Conservation (phyloP, 2,797 vertebrate species). For the Anisognathus igniventris region DNA sequence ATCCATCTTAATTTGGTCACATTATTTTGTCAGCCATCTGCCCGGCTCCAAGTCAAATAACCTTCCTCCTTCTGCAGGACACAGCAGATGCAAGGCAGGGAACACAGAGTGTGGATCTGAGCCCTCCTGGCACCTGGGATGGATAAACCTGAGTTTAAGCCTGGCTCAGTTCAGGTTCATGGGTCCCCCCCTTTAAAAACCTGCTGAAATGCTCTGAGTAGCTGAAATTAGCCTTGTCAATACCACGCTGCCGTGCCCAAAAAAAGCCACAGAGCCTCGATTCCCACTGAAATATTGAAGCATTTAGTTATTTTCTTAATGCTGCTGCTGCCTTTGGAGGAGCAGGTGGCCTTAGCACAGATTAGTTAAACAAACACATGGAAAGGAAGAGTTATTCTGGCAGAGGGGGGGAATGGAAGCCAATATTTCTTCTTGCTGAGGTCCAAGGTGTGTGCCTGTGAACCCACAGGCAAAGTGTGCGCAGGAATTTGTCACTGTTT, state of each 20-base stretch:
- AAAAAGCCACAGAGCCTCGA: fast-evolving
- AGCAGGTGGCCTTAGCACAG: conserved; percentile 5
- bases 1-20: conserved; percentile 56
- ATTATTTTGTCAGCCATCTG: conserved; percentile 56
- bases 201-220: conserved; percentile 21
- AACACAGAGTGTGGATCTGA: neutral
- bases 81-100: neutral
- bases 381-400: conserved; percentile 20
- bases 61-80: conserved; percentile 6
- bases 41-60: conserved; percentile 58
- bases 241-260: neutral
- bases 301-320: neutral
- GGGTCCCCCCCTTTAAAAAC: neutral
- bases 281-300: neutral
- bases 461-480: neutral
- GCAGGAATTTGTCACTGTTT: neutral
- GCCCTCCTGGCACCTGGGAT: conserved; percentile 16
- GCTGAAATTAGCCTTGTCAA: conserved; percentile 48
- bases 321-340: neutral
- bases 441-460: neutral
- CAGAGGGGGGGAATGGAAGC: neutral
- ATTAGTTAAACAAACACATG: conserved; percentile 8
- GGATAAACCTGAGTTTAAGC: neutral
- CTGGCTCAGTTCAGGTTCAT: neutral
- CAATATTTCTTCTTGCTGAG: neutral